These are phyloP conservation scores for Willisornis vidua DNA, from an alignment of 2,113 vertebrate species.

Conservation along the genomic window DNA sequence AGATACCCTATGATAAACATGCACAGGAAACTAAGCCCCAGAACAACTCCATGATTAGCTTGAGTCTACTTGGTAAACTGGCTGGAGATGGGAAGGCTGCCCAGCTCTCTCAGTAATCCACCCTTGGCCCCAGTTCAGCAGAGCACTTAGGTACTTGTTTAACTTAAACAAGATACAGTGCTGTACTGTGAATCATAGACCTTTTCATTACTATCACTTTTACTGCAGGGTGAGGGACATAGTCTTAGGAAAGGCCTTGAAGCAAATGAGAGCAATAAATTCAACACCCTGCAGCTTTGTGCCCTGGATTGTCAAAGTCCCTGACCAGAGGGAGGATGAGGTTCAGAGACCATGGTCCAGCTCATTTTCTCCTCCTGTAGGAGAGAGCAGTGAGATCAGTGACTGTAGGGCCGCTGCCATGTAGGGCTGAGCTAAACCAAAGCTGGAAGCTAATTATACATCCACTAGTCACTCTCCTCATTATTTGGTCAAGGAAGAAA, in stretches of 20 bases:
- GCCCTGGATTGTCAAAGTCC: neutral
- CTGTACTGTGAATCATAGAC: conserved; percentile 27
- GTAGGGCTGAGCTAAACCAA: neutral
- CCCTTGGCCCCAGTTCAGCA: conserved; percentile 42
- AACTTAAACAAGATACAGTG: conserved; percentile 29
- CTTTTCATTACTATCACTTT: conserved; percentile 34
- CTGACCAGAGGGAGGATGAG: neutral
- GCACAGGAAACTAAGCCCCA: conserved; percentile 21
- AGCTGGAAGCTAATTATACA: conserved; percentile 54
- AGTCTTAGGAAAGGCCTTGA: neutral
- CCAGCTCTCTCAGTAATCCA: conserved; percentile 34
- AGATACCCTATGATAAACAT: conserved; percentile 1
- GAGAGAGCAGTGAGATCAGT: conserved; percentile 22
- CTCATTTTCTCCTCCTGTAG: conserved; percentile 24
- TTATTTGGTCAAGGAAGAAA: conserved; percentile 9
- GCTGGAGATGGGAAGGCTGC: conserved; percentile 47
- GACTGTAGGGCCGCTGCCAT: neutral
- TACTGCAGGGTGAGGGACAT: neutral
- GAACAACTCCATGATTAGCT: conserved; percentile 14
- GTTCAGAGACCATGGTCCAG: neutral
- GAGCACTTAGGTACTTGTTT: conserved; percentile 58
- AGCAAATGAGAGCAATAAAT: conserved; percentile 6
- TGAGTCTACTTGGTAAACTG: conserved; percentile 42
- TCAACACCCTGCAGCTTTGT: neutral
- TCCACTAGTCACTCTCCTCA: neutral